Base-by-base conservation (phyloP, 2,113 vertebrate species). In the Salminus brasiliensis region DNA sequence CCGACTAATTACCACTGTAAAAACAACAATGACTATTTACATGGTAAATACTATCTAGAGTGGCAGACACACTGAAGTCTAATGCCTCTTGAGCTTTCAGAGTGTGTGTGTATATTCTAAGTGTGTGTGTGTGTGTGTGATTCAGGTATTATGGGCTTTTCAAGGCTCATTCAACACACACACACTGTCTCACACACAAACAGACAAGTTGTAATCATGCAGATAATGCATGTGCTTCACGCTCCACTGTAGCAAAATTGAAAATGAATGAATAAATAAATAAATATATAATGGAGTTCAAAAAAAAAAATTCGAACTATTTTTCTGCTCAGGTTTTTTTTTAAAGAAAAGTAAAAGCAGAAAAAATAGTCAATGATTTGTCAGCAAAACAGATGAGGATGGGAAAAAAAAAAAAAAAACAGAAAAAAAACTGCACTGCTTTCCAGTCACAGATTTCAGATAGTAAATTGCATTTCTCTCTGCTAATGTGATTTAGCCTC, bases 171-270 rank as follows among this genome's bases (percentile, higher is more conserved):
- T 55, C 23, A 21, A 36, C n/a, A 23, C 55, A 41, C 70, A 65
- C 29, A 34, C 62, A 55, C 76, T 60, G 71, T 76, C 68, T 73
- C 36, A 79, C 59, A 59, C 77, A 76, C n/a, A 53, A 2, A 7
- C 55, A 1, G 41, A 15, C 69, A 62, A 68, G 45, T 81, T 81
- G 86, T 92, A 90, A 92, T 91, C 90, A 91, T 85, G 85, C 89
- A 89, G 85, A 90, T 92, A 92, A 93, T 92, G 88, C n/a, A 85
- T 85, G 85, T 87, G 88, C 88, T 91, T 92, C 89, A 92, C 85
- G 88, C 90, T 89, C 87, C 81, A 84, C 87, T 91, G 91, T 91
- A 80, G 87, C 88, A 88, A 90, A 90, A 90, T 83, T 87, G 86
- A 89, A 92, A 91, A 90, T 88, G 90, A 91, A 91, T 5, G 60